Evolutionary conservation across 2,888 invertebrate species (phyloP).

Genomic region (Meloe dianella): DNA sequence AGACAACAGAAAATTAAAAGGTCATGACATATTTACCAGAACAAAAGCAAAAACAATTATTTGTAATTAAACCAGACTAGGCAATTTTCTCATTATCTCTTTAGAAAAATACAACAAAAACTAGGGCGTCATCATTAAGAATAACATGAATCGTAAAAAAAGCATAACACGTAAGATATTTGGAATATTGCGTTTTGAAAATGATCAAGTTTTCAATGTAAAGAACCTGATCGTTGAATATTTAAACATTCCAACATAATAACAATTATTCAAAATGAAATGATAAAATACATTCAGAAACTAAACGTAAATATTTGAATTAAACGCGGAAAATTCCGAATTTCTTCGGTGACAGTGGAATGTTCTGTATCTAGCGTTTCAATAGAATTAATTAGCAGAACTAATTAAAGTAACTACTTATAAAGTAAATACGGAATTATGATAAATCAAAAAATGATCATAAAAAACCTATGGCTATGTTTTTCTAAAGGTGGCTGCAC

Average conservation of each 20-base stretch:
- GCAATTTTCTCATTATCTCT: constrained; percentile 9
- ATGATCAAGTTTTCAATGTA: background rate
- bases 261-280: background rate
- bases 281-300: background rate
- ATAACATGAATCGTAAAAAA: background rate
- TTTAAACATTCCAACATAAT: background rate
- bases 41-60: background rate
- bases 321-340: background rate
- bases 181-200: background rate
- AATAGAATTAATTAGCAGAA: background rate
- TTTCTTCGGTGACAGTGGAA: background rate
- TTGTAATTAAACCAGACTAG: background rate
- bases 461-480: too few relatives aligned
- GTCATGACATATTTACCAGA: constrained; percentile 2
- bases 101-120: background rate
- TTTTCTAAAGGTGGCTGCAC: too few relatives aligned
- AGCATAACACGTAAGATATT: background rate
- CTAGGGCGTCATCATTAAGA: background rate
- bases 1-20: background rate
- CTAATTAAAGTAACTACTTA: background rate
- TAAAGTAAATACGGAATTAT: background rate
- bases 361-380: background rate
- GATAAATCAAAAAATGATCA: too few relatives aligned
- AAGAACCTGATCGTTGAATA: background rate
- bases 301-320: background rate